phyloP scores from a whole-genome alignment of 2,113 vertebrate genomes.

The Osmerus mordax region DNA sequence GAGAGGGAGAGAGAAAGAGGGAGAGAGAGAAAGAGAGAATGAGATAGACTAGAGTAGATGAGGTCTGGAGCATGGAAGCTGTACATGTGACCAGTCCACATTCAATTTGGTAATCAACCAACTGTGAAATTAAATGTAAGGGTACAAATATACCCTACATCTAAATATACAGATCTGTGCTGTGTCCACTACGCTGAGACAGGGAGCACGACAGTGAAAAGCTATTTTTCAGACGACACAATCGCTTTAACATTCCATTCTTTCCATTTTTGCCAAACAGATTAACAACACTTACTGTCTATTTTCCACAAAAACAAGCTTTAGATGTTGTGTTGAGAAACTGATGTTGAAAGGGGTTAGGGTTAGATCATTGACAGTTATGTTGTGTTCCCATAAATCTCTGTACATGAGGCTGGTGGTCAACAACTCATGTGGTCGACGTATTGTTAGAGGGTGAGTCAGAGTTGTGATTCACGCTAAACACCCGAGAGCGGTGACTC shows the following conservation, averaged over 20 bases:
- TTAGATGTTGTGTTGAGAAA: too few species aligned
- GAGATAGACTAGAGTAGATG: too few species aligned
- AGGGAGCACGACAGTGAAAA: background rate
- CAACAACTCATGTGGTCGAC: constrained; percentile 27
- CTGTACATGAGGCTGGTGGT: background rate
- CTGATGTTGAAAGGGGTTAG: too few species aligned
- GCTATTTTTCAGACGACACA: too few species aligned
- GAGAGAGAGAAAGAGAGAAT: background rate
- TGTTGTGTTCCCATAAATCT: constrained; percentile 37
- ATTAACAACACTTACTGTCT: too few species aligned
- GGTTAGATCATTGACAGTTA: too few species aligned
- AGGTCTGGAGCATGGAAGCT: background rate
- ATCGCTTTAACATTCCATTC: too few species aligned
- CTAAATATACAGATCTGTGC: constrained; percentile 6
- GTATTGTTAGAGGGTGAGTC: constrained; percentile 39
- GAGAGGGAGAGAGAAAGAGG: background rate
- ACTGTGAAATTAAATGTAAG: constrained; percentile 23
- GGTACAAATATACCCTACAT: background rate
- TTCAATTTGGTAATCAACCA: constrained; percentile 18
- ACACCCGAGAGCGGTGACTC: too few species aligned
- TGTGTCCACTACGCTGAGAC: background rate
- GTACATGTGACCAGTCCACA: background rate
- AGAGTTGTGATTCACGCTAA: constrained; percentile 9
- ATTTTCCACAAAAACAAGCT: too few species aligned
- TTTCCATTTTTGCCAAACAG: too few species aligned